Evolutionary conservation across 2,113 vertebrate species (phyloP).

Genomic region (Grammomys surdaster): DNA sequence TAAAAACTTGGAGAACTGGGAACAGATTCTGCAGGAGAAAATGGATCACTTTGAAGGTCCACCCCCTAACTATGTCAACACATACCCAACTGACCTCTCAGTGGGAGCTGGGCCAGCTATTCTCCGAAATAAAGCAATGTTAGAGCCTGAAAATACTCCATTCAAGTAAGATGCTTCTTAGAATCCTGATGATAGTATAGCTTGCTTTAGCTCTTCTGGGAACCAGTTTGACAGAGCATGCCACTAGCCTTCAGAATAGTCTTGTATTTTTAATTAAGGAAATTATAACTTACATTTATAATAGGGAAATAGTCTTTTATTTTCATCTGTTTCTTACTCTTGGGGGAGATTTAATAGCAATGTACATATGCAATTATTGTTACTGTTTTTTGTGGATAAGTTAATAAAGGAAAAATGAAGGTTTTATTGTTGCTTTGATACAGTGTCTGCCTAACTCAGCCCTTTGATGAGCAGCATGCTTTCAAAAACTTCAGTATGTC

Average conservation of each 20-base stretch:
- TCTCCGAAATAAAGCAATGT: slow-evolving; percentile 97
- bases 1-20: slow-evolving; percentile 98
- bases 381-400: slow-evolving; percentile 20
- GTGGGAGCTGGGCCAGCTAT: slow-evolving; percentile 93
- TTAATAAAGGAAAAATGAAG: not conserved
- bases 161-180: slow-evolving; percentile 92
- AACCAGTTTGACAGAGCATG: slow-evolving; percentile 8
- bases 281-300: slow-evolving; percentile 37
- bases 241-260: not conserved
- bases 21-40: slow-evolving; percentile 94
- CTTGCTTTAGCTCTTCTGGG: not conserved
- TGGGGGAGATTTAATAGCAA: slow-evolving; percentile 25
- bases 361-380: not conserved
- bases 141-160: slow-evolving; percentile 98
- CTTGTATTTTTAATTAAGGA: slow-evolving; percentile 34
- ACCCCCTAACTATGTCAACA: slow-evolving; percentile 97
- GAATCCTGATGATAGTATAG: not conserved
- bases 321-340: not conserved
- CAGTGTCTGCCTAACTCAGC: not conserved
- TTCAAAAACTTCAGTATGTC: not conserved
- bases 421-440: not conserved
- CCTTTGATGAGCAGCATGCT: not conserved
- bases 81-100: slow-evolving; percentile 92
- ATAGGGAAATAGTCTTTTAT: not conserved
- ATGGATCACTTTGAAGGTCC: slow-evolving; percentile 97